Evolutionary conservation across 2,888 invertebrate genomes (phyloP).

Genomic region (Atrina japonica): DNA sequence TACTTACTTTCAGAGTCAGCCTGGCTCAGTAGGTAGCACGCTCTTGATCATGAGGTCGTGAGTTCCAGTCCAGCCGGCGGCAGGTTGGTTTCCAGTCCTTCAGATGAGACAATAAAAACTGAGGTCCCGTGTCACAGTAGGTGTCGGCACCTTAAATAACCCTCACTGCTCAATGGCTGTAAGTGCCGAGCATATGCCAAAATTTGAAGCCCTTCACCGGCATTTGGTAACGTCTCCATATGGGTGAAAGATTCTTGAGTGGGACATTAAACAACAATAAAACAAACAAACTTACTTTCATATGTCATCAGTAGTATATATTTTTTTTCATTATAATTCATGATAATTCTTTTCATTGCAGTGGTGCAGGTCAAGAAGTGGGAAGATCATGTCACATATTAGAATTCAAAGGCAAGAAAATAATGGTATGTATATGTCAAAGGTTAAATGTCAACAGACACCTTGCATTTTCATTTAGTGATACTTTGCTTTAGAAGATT

Average conservation of each 20-base stretch:
- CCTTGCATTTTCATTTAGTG: no score
- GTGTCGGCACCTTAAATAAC: no score
- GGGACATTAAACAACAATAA: no score
- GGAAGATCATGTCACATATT: slow-evolving; percentile 99
- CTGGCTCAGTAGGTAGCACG: no score
- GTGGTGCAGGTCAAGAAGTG: slow-evolving; percentile 99
- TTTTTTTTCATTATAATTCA: slow-evolving; percentile 10
- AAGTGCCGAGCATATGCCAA: no score
- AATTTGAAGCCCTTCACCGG: no score
- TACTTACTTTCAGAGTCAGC: no score
- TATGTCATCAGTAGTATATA: background rate
- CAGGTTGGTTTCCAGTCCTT: background rate
- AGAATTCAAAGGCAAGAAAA: slow-evolving; percentile 99
- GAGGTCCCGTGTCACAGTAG: background rate
- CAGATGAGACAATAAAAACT: background rate
- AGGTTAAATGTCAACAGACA: no score
- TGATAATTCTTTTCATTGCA: slow-evolving; percentile 50
- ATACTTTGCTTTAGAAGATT: no score
- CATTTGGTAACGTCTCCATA: no score
- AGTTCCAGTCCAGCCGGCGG: background rate
- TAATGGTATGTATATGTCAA: slow-evolving; percentile 86
- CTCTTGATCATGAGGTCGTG: background rate
- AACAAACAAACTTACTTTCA: background rate
- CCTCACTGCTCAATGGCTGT: no score
- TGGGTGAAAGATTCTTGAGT: no score